Conservation (phyloP, 2,113 vertebrate genomes). For the Nesoenas mayeri region DNA sequence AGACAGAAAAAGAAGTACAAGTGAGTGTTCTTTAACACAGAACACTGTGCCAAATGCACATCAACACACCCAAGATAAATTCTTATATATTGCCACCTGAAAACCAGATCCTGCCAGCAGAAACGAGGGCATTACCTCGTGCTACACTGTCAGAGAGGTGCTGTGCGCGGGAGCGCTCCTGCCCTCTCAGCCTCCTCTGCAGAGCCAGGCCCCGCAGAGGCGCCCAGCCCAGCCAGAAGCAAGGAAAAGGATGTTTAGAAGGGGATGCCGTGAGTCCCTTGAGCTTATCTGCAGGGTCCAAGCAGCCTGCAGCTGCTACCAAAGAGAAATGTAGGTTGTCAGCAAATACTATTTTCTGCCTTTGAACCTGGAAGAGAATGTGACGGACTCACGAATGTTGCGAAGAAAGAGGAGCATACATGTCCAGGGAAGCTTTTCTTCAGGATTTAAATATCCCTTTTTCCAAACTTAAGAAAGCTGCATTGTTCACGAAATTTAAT, state of each 20-base stretch:
- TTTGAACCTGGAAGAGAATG: slow-evolving; percentile 7
- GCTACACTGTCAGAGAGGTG: not conserved
- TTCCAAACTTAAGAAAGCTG: slow-evolving; percentile 54
- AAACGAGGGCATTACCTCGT: fast-evolving
- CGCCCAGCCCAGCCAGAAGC: not conserved
- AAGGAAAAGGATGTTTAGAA: not conserved
- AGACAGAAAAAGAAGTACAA: not conserved
- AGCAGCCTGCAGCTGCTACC: not conserved
- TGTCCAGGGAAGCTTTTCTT: slow-evolving; percentile 46
- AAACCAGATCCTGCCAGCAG: not conserved
- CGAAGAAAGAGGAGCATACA: not conserved
- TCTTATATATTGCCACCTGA: not conserved
- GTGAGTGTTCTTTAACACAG: not conserved
- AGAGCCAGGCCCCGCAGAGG: not conserved
- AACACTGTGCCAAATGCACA: not conserved
- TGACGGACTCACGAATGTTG: not conserved
- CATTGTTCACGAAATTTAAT: slow-evolving; percentile 71
- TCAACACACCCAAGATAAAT: not conserved
- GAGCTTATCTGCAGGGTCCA: not conserved
- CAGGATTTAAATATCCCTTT: slow-evolving; percentile 61
- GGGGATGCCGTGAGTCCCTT: not conserved
- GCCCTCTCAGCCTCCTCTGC: not conserved
- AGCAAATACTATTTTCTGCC: slow-evolving; percentile 35
- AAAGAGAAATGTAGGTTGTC: not conserved
- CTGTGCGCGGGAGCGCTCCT: fast-evolving